Base-by-base conservation (phyloP, 2,888 invertebrate species). In the Dorcus parallelipipedus region DNA sequence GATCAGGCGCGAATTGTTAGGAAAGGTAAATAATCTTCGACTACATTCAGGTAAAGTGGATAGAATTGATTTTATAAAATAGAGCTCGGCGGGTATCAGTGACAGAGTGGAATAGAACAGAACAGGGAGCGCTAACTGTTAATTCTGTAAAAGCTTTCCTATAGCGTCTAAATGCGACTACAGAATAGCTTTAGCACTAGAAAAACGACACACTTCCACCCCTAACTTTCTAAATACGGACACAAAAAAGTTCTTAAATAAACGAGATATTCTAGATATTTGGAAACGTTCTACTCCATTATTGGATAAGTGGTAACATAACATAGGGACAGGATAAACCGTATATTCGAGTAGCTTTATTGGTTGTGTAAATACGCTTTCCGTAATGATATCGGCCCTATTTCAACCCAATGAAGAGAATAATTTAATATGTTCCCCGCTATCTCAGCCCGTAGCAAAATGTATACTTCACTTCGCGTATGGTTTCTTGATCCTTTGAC, bases 131-230 rank as follows among this genome's bases (percentile, higher is more conserved):
- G 68, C 58, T 67, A 72, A 73, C 73, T 74, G 75, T 75, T 76
- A 75, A 76, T 76, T 76, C 76, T 72, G 75, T 76, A 76, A 76
- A 76, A 76, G 76, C 75, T 76, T 76, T 75, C 72, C 72, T 73
- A 75, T 75, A 68, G 73, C 71, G 63, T 67, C 71, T 72, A 73
- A 73, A 73, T 73, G 72, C 66, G 71, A 71, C 71, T 71, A 66
- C 65, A 66, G 69, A 71, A 71, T 69, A 67, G 70, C 69, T 66
- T 66, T 68, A 65, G 64, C 64, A 68, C 69, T 70, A 65, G 69
- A 67, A 71, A 67, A 71, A 71, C 67, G 67, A 67, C 69, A 69
- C 66, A 68, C 67, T 69, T 69, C 66, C 67, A 68, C 67, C 69
- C 66, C 61, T 57, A 62, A 60, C 62, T 42, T 64, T 65, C 67